phyloP scores from a whole-genome alignment of 2,797 vertebrate genomes.

The Rhodeus uyekii region DNA sequence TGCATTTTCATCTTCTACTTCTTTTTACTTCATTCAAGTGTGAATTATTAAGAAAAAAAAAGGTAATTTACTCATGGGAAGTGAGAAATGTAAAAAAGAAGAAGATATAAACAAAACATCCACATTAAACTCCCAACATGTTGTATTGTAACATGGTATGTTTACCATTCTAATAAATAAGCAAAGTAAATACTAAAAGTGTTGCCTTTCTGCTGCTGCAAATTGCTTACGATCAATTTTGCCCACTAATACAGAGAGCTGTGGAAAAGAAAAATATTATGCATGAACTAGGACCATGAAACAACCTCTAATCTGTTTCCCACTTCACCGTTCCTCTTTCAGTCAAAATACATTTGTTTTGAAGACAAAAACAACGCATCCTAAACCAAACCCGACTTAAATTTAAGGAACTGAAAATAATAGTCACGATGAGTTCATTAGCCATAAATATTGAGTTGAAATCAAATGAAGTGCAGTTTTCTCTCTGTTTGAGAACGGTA shows the following conservation, averaged over 20 bases:
- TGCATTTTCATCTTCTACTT: no score
- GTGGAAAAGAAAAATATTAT: background rate
- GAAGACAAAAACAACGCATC: slow-evolving; percentile 5
- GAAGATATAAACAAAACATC: background rate
- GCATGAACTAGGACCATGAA: background rate
- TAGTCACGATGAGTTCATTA: background rate
- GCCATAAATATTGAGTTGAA: background rate
- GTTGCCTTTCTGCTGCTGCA: background rate
- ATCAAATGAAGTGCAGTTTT: background rate
- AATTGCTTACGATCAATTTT: background rate
- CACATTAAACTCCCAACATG: background rate
- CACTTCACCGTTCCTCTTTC: background rate
- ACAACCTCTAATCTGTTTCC: background rate
- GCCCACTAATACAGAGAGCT: background rate
- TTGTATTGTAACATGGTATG: background rate
- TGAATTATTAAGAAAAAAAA: no score
- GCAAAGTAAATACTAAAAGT: no score
- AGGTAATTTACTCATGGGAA: background rate
- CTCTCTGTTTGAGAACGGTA: background rate
- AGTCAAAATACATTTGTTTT: background rate
- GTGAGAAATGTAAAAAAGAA: background rate
- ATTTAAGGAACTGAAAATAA: background rate
- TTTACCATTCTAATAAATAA: background rate
- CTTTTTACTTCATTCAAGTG: no score
- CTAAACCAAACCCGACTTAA: background rate